These are phyloP conservation scores for Rhabdomys dilectus DNA, from an alignment of 2,113 vertebrate species.

Conservation along the genomic window DNA sequence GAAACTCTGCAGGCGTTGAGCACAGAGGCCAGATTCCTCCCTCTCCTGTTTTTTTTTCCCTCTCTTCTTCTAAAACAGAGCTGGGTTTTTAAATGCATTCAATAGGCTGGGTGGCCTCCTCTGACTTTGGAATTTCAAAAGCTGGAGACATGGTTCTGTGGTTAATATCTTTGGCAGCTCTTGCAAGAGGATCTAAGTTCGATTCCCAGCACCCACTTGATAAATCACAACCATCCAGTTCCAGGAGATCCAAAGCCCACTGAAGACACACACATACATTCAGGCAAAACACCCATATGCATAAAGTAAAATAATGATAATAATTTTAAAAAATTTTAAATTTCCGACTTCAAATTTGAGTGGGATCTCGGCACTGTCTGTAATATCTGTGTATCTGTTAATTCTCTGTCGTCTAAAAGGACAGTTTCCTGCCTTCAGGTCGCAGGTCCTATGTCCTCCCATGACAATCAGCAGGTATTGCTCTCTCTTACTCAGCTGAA, in stretches of 20 bases:
- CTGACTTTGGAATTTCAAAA: not conserved
- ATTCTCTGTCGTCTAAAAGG: not conserved
- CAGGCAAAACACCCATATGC: not conserved
- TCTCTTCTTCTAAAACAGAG: not conserved
- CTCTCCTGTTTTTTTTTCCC: not conserved
- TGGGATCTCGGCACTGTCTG: not conserved
- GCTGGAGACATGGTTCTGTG: not conserved
- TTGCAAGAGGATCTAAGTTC: not conserved
- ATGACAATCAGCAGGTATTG: not conserved
- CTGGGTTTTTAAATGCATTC: not conserved
- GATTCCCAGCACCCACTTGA: not conserved
- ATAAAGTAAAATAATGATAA: not conserved
- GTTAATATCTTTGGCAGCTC: no score
- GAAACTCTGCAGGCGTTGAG: not conserved
- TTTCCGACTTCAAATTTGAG: not conserved
- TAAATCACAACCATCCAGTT: not conserved
- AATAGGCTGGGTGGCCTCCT: not conserved
- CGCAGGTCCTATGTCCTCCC: not conserved
- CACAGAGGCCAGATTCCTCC: not conserved
- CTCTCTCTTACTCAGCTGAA: not conserved
- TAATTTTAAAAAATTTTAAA: not conserved
- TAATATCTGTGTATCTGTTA: not conserved
- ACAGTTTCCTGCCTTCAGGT: not conserved
- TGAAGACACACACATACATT: not conserved
- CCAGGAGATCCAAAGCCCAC: not conserved